Evolutionary conservation across 2,888 invertebrate species (phyloP).

Genomic region (Lysandra coridon): DNA sequence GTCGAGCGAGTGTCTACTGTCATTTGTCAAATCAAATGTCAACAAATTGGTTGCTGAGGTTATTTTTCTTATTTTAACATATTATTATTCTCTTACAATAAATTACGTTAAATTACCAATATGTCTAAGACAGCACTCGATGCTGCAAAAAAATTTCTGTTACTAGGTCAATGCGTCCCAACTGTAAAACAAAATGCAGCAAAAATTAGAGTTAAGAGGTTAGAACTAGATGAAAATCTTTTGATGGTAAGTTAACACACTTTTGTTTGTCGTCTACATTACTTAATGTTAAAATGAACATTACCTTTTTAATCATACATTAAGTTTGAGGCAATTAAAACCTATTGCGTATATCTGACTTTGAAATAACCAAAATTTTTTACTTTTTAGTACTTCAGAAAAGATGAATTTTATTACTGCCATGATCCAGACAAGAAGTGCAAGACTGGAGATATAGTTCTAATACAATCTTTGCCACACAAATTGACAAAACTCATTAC

Average conservation of each 20-base stretch:
- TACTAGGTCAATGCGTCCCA: constrained; percentile 90
- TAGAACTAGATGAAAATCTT: constrained; percentile 87
- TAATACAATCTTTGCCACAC: constrained; percentile 86
- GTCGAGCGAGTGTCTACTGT: too few species aligned
- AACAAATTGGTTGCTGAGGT: background rate
- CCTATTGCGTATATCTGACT: too few species aligned
- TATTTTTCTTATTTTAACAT: background rate
- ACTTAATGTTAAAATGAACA: too few species aligned
- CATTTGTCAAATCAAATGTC: background rate
- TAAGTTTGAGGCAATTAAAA: too few species aligned
- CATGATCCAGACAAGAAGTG: constrained; percentile 88
- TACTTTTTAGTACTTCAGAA: constrained; percentile 85
- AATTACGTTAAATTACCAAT: background rate
- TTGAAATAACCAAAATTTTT: too few species aligned
- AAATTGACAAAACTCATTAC: constrained; percentile 88
- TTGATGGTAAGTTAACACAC: constrained; percentile 84
- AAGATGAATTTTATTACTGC: constrained; percentile 86
- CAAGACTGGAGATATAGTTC: constrained; percentile 90
- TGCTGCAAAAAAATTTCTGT: constrained; percentile 75
- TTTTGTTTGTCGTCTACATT: background rate
- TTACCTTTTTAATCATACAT: too few species aligned
- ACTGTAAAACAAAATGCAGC: constrained; percentile 88
- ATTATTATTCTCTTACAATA: constrained; percentile 16
- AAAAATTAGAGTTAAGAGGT: constrained; percentile 87
- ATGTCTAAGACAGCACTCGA: constrained; percentile 69